Evolutionary conservation across 2,888 invertebrate genomes (phyloP), one percentile per base, ranked within the genome.

Genomic region (Apomyelois bistriatella): DNA sequence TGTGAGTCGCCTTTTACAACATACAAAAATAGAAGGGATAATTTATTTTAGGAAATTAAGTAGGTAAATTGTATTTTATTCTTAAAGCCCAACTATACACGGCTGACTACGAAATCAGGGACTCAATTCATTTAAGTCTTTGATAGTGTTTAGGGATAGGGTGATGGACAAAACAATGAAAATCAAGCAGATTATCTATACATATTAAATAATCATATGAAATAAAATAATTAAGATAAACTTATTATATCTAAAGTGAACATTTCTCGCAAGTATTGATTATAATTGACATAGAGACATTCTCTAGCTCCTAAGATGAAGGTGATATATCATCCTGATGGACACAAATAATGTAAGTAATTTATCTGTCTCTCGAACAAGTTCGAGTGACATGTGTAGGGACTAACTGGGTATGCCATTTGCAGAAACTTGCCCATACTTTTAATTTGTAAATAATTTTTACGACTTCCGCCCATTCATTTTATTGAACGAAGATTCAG

Each of bases 401-500:
- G 28, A 41, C 10, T 17, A 16, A 16, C 9, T 22, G 32, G 10
- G 16, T 17, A 17, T 41, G 41, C 41, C 17, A 41, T 22, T 17
- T 3, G 5, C n/a, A 22, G n/a, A 17, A 9, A n/a, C 16, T 17
- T 2, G 17, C 28, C 6, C 32, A 10, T 32, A 32, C 7, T 4
- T 28, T 43, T 28, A 28, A 41, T 41, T 41, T 41, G 22, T 41
- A n/a, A 9, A 17, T n/a, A 41, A 42, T 42, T 42, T 43, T 43
- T 13, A 43, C 28, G 30, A 30, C 43, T 43, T 30, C 13, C 43
- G 9, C 10, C 28, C 30, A 30, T 43, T 30, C 13, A 8, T 38
- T 12, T 43, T 43, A 46, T 46, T 32, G 15, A 46, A 46, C 32
- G 46, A 41, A 3, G 17, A 46, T 46, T 32, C 46, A 46, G 46